Conservation (phyloP, 2,113 vertebrate genomes). For the Macroglossus sobrinus region DNA sequence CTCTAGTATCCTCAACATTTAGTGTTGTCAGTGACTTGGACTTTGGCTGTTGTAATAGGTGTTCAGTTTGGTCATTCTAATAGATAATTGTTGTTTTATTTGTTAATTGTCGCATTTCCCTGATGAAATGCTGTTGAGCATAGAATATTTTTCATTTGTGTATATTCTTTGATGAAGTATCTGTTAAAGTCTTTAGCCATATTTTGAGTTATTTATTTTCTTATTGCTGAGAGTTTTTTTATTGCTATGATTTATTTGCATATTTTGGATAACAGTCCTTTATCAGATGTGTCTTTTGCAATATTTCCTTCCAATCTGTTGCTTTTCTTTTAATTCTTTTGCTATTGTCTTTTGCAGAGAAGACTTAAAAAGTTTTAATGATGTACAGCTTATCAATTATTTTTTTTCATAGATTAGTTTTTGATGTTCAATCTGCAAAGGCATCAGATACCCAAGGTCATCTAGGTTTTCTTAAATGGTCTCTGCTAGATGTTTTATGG, state of each 20-base stretch:
- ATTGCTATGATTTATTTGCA: background rate
- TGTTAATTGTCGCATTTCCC: background rate
- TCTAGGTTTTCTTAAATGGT: background rate
- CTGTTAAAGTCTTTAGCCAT: background rate
- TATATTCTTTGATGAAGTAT: background rate
- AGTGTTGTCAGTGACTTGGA: background rate
- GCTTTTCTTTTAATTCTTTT: background rate
- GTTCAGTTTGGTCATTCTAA: too few relatives aligned
- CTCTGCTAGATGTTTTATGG: background rate
- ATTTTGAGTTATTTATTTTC: background rate
- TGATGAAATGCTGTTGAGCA: background rate
- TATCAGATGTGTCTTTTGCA: background rate
- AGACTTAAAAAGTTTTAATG: background rate
- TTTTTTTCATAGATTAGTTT: background rate
- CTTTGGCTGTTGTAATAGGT: background rate
- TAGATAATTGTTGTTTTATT: background rate
- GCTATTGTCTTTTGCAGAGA: background rate
- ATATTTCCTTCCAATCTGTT: background rate
- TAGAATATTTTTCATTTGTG: background rate
- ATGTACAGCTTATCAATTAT: background rate
- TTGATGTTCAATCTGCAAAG: background rate
- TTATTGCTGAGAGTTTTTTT: background rate
- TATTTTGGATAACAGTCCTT: background rate
- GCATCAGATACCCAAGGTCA: background rate
- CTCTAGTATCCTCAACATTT: background rate